Base-by-base conservation (phyloP, 2,888 invertebrate species). In the Ectemnius cavifrons region DNA sequence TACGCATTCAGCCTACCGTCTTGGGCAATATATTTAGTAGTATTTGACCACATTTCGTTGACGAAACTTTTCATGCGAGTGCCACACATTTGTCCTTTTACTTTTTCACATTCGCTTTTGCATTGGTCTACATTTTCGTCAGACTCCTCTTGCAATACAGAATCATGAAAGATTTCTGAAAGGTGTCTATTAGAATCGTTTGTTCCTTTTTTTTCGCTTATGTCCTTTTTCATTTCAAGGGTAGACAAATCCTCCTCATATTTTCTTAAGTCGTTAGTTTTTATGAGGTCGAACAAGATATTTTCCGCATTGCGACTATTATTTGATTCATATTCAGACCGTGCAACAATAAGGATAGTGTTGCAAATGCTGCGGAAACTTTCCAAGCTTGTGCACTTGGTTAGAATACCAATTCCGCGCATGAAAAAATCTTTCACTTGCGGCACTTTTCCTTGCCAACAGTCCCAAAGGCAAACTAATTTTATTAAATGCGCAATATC, bases 401-500 rank as follows among this genome's bases (percentile, higher is more conserved):
- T 52, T 28, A 67, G 27, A 37, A 72, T 28, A 1, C 67, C 80
- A 0, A 82, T 62, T 28, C 77, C 80, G 1, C 83, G 74, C 3
- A 76, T 18, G 67, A 67, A 83, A 37, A 82, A 82, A 56, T 82
- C 79, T 67, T 83, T 80, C 0, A 75, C 64, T 2, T 46, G 62
- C 0, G 52, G 58, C 52, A 27, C 13, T 56, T 69, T 69, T 8
- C 63, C 67, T 23, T 52, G 63, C 27, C 81, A 80, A 60, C 77
- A 75, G 4, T 28, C 59, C 78, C 78, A 80, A 2, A 71, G 49
- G 6, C 70, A 63, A 4, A 85, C 75, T 4, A 75, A 23, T 37
- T 80, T 80, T 0, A 85, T 81, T 13, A 84, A 66, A 62, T 85
- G 85, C 1, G 84, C 82, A 23, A 85, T 82, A 66, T 85, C 85